Conservation (phyloP, 2,797 vertebrate genomes). For the Sebastiscus albofasciatus region DNA sequence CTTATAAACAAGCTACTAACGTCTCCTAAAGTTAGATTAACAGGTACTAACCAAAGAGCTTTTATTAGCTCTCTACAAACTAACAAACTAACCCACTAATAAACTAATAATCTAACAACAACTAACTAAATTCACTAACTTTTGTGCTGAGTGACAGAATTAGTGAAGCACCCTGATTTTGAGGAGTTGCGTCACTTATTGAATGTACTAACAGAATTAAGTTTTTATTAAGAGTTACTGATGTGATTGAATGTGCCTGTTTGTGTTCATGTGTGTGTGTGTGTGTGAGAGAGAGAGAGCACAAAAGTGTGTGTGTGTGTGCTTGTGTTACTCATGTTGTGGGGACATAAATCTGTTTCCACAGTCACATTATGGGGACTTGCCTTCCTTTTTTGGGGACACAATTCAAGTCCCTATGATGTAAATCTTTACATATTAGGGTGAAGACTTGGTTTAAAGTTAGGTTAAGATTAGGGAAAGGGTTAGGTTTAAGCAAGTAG, state of each 20-base stretch:
- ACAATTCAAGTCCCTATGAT: too few species aligned
- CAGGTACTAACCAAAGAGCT: conserved; percentile 67
- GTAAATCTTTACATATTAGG: too few species aligned
- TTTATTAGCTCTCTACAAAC: conserved; percentile 53
- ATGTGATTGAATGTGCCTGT: conserved; percentile 11
- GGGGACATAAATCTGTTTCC: too few species aligned
- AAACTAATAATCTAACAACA: conserved; percentile 71
- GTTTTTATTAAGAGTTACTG: neutral
- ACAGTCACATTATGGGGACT: too few species aligned
- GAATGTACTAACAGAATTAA: conserved; percentile 36
- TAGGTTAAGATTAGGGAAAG: too few species aligned
- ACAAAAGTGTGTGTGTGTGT: neutral
- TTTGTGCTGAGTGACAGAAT: conserved; percentile 28
- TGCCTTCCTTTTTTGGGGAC: too few species aligned
- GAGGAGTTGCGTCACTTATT: conserved; percentile 25
- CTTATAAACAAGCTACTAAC: conserved; percentile 50
- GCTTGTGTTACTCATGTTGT: neutral
- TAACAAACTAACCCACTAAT: conserved; percentile 82
- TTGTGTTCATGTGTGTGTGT: neutral
- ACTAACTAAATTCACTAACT: conserved; percentile 57
- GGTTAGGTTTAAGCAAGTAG: too few species aligned
- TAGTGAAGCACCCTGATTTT: conserved; percentile 10
- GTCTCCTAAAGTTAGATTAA: conserved; percentile 20
- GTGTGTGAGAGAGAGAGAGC: neutral
- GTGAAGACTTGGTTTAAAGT: too few species aligned